Evolutionary conservation across 2,888 invertebrate genomes (phyloP).

Genomic region (Mystacides longicornis): DNA sequence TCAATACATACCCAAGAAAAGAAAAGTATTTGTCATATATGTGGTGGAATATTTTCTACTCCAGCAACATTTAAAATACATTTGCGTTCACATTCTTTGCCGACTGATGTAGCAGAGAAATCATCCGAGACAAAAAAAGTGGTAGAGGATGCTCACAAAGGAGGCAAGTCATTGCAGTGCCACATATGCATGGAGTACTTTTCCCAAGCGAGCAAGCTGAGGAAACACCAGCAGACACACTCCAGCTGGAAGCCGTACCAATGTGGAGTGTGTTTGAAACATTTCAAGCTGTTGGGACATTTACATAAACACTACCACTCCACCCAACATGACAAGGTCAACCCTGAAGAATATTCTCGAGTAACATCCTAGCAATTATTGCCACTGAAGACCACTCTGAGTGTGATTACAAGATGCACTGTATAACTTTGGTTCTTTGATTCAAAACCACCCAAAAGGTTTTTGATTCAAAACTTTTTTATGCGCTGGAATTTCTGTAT

Average conservation of each 20-base stretch:
- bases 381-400: no score
- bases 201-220: not conserved
- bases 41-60: not conserved
- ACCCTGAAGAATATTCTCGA: no score
- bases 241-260: not conserved
- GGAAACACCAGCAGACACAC: not conserved
- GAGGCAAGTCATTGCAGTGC: not conserved
- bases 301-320: not conserved
- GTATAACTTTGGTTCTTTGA: no score
- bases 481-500: no score
- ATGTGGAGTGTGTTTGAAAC: not conserved
- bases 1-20: not conserved
- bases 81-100: not conserved
- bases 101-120: not conserved
- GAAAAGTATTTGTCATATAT: not conserved
- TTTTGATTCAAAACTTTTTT: no score
- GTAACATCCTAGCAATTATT: no score
- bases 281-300: not conserved
- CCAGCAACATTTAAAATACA: not conserved
- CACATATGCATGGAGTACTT: not conserved
- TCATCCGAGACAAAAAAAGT: not conserved
- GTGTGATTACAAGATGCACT: no score
- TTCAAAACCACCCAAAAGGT: no score
- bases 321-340: not conserved
- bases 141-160: not conserved